Conservation (phyloP, 2,888 invertebrate genomes). For the Pandemis cinnamomeana region DNA sequence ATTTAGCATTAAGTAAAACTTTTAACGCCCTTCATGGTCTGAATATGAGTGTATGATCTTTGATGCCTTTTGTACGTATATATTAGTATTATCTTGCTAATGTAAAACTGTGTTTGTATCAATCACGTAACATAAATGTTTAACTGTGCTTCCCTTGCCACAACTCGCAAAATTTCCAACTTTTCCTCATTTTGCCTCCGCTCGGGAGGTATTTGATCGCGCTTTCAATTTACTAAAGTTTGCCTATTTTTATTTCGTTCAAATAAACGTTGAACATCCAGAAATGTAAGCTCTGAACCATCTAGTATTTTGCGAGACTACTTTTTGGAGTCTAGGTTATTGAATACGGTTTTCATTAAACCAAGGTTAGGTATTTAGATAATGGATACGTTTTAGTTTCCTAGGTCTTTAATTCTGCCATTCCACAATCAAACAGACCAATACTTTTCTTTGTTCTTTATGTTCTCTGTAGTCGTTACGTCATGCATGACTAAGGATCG, state of each 20-base stretch:
- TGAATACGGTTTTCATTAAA: slow-evolving; percentile 6
- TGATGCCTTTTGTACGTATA: too few species aligned
- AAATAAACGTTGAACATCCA: slow-evolving; percentile 28
- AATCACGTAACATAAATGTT: neutral
- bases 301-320: slow-evolving; percentile 7
- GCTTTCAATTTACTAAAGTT: slow-evolving; percentile 32
- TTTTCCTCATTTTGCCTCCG: slow-evolving; percentile 4
- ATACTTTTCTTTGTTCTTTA: too few species aligned
- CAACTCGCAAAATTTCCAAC: slow-evolving; percentile 11
- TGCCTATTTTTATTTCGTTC: slow-evolving; percentile 29
- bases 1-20: too few species aligned
- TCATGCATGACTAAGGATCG: too few species aligned
- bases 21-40: too few species aligned
- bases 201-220: slow-evolving; percentile 26
- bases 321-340: neutral
- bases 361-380: neutral
- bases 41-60: too few species aligned
- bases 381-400: too few species aligned
- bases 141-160: neutral
- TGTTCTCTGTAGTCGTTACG: too few species aligned
- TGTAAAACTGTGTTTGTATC: neutral
- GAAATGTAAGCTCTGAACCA: slow-evolving; percentile 16
- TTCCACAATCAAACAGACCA: neutral
- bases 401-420: neutral
- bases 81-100: too few species aligned